Percentiles rank a stretch among this genome's conserved stretches.
phyloP scores from a whole-genome alignment of 2,113 vertebrate genomes.

The Charadrius vociferus region DNA sequence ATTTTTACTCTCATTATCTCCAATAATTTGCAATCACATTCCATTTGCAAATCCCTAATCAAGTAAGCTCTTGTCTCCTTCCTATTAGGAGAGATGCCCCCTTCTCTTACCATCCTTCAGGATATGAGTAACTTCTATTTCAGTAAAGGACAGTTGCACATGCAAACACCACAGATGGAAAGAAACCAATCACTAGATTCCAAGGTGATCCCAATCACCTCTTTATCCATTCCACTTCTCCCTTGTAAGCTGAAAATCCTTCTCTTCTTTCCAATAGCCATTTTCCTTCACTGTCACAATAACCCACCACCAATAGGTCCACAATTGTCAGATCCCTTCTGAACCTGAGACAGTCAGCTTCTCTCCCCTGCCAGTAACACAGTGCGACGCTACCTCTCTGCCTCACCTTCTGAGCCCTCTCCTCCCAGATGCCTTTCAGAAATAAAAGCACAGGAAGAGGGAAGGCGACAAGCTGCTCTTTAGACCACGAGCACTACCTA shows the following conservation, averaged over 20 bases:
- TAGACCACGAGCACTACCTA: background rate
- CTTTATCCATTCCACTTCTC: background rate
- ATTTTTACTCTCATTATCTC: constrained; percentile 26
- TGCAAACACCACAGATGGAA: background rate
- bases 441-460: background rate
- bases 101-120: background rate
- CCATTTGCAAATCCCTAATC: constrained; percentile 39
- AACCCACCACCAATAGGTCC: background rate
- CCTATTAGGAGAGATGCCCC: background rate
- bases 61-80: constrained; percentile 18
- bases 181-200: background rate
- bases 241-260: background rate
- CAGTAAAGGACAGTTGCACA: background rate
- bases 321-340: background rate
- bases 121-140: background rate
- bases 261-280: background rate
- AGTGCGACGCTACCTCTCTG: background rate
- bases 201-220: background rate
- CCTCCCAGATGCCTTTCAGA: background rate
- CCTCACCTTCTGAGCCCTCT: background rate
- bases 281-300: background rate
- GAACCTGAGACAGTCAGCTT: background rate
- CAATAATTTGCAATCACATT: constrained; percentile 21
- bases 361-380: background rate
- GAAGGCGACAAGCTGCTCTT: background rate